Conservation (phyloP, 2,797 vertebrate species). For the Acanthurus lineatus region DNA sequence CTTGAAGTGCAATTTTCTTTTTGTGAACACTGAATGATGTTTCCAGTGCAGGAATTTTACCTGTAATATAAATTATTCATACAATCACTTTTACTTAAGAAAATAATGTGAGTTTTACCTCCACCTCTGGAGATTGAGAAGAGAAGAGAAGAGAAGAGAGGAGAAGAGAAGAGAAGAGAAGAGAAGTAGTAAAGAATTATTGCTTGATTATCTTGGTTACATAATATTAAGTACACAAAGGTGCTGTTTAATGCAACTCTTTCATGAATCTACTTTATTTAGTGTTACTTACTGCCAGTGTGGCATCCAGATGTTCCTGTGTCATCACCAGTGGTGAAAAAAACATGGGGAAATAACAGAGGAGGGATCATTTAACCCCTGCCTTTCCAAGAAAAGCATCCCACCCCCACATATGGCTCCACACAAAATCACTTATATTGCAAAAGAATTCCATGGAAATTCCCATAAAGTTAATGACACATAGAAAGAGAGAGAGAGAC, state of each 20-base stretch:
- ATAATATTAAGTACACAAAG: constrained; percentile 21
- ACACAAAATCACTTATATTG: constrained; percentile 49
- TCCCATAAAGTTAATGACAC: constrained; percentile 78
- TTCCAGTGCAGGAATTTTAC: neutral
- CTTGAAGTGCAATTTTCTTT: neutral
- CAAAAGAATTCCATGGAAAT: constrained; percentile 78
- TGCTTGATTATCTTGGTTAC: constrained; percentile 6
- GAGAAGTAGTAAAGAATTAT: neutral
- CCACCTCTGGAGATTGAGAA: neutral
- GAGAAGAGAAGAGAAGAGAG: neutral
- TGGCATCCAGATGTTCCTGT: constrained; percentile 75
- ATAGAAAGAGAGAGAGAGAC: constrained; percentile 24
- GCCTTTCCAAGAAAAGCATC: constrained; percentile 49
- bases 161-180: neutral
- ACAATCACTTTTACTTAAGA: neutral
- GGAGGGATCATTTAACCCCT: constrained; percentile 63
- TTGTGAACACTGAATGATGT: neutral
- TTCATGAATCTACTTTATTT: constrained; percentile 22
- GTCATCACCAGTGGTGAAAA: constrained; percentile 48
- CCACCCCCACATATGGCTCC: constrained; percentile 31
- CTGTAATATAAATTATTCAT: neutral
- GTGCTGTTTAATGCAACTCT: neutral
- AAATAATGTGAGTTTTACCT: neutral
- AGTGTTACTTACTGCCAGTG: constrained; percentile 37
- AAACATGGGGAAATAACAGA: constrained; percentile 56